A percentile compares a stretch with the other conserved stretches of the same genome.
These are phyloP conservation scores for Temnothorax nylanderi DNA, from an alignment of 1,140 invertebrate genomes.

Conservation along the genomic window DNA sequence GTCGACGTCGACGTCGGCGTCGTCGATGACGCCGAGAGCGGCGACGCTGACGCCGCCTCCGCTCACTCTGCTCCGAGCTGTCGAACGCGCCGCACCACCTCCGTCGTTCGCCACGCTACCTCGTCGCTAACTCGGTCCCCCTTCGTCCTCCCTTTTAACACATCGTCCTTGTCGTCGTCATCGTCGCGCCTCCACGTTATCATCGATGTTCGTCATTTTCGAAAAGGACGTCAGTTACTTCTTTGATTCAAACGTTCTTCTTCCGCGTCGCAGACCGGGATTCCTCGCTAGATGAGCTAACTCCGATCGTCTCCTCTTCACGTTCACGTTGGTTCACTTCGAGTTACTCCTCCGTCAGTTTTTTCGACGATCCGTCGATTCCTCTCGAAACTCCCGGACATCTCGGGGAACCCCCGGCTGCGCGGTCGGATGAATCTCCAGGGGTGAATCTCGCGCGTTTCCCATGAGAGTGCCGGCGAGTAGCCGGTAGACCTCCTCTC, in stretches of 20 bases:
- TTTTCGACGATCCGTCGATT: neutral
- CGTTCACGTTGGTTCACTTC: constrained; percentile 12
- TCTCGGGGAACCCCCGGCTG: neutral
- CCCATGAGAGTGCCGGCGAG: constrained; percentile 20
- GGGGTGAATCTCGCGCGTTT: neutral
- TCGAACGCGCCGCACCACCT: constrained; percentile 75
- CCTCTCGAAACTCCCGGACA: neutral
- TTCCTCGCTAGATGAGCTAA: neutral
- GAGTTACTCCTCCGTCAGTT: neutral
- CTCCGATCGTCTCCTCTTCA: neutral
- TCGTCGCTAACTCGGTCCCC: constrained; percentile 26
- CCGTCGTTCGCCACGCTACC: neutral
- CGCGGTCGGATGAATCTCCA: constrained; percentile 6
- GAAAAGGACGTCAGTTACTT: neutral
- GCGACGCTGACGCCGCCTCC: constrained; percentile 54
- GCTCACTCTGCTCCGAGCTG: constrained; percentile 81
- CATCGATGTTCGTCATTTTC: neutral
- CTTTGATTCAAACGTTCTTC: neutral
- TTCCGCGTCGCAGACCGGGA: neutral
- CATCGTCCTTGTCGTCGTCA: neutral
- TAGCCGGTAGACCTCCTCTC: constrained; percentile 22
- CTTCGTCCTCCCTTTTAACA: neutral
- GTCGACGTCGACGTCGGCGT: constrained; percentile 51
- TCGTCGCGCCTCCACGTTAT: neutral
- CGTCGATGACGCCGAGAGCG: constrained; percentile 66